phyloP scores from a whole-genome alignment of 2,888 invertebrate genomes.

The Cancer borealis region DNA sequence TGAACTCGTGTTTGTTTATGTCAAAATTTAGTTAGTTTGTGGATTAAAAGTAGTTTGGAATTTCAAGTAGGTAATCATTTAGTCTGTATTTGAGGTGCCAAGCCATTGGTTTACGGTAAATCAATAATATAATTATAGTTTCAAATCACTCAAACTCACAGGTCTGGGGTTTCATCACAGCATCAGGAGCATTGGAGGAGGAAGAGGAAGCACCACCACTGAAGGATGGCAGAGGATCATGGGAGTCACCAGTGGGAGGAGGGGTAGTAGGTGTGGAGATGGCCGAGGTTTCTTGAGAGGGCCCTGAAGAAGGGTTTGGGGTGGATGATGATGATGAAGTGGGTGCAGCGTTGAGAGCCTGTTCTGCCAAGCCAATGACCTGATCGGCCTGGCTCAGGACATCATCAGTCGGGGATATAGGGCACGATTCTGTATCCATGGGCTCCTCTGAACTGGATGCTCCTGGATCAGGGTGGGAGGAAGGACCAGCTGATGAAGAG shows the following conservation, averaged over 20 bases:
- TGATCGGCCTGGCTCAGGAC: constrained; percentile 33
- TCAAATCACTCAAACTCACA: neutral
- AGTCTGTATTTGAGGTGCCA: too few species aligned
- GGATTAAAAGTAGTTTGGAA: too few species aligned
- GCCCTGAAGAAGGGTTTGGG: neutral
- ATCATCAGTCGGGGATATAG: neutral
- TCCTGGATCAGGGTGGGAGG: constrained; percentile 46
- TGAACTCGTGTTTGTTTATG: too few species aligned
- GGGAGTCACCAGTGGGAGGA: neutral
- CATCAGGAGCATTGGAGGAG: neutral
- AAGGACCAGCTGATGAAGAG: constrained; percentile 49
- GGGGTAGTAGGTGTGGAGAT: constrained; percentile 9
- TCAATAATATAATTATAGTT: neutral
- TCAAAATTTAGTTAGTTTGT: too few species aligned
- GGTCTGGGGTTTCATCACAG: neutral
- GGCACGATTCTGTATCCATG: constrained; percentile 58
- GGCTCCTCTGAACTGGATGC: constrained; percentile 39
- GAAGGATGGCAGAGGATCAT: neutral
- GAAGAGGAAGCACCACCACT: neutral
- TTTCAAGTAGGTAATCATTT: too few species aligned
- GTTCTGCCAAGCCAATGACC: constrained; percentile 44
- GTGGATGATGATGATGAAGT: constrained; percentile 32
- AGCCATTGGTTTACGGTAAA: too few species aligned
- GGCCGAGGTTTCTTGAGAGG: neutral
- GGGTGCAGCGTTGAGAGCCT: constrained; percentile 35